These are phyloP conservation scores for Epizoanthus illoricatus DNA, from an alignment of 92 coral and sea anemone species.

Conservation along the genomic window DNA sequence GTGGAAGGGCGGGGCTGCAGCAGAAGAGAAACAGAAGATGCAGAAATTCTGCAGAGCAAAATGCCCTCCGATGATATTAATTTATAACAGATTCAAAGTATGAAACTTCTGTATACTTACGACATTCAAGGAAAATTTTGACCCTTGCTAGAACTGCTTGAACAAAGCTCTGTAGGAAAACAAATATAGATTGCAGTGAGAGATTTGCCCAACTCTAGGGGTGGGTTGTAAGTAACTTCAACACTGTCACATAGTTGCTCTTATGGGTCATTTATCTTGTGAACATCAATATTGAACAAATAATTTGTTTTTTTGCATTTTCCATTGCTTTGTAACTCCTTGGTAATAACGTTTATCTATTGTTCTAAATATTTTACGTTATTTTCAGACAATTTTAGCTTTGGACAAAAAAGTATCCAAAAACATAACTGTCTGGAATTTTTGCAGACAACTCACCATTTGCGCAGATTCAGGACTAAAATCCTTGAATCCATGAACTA, in stretches of 20 bases:
- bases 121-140: slow-evolving; percentile 61
- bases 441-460: slow-evolving; percentile 62
- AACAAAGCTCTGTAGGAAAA: slow-evolving; percentile 49
- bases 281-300: too few species aligned
- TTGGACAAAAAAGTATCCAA: too few species aligned
- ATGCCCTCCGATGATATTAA: too few species aligned
- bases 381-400: too few species aligned
- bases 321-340: not conserved
- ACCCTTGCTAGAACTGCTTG: slow-evolving; percentile 74
- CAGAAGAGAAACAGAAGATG: too few species aligned
- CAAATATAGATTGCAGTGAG: not conserved
- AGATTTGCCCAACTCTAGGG: not conserved
- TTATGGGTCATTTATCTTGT: too few species aligned
- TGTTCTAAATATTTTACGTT: too few species aligned
- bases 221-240: not conserved
- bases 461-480: slow-evolving; percentile 76
- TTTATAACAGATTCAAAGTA: not conserved
- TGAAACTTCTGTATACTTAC: slow-evolving; percentile 55
- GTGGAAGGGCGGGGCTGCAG: too few species aligned
- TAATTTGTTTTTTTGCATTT: too few species aligned
- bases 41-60: not conserved
- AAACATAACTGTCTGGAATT: too few species aligned
- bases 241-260: slow-evolving; percentile 24
- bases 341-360: not conserved
- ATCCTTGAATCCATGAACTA: slow-evolving; percentile 82